Conservation (phyloP, 2,113 vertebrate genomes). For the Triplophysa siluroides region DNA sequence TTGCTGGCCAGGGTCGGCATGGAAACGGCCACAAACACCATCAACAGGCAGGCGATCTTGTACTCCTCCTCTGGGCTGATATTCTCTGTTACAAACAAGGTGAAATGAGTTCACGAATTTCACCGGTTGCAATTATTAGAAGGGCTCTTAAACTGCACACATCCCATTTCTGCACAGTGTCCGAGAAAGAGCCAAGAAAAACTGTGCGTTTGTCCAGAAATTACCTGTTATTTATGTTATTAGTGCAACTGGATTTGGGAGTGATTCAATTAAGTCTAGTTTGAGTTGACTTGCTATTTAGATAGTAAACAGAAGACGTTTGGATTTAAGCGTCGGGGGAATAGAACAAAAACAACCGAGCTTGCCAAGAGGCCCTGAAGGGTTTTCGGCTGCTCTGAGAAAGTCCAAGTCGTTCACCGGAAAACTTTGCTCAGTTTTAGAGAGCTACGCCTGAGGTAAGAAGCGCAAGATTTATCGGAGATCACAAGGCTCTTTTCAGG, state of each 20-base stretch:
- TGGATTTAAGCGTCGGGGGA: conserved; percentile 33
- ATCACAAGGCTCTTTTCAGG: conserved; percentile 23
- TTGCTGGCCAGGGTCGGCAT: conserved; percentile 95
- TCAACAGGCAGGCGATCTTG: conserved; percentile 97
- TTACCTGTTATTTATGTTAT: conserved; percentile 53
- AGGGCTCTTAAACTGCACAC: not conserved
- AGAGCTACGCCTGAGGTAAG: not conserved
- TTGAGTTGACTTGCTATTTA: conserved; percentile 45
- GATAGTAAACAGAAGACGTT: conserved; percentile 50
- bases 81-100: conserved; percentile 80
- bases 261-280: conserved; percentile 45
- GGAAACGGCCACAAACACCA: conserved; percentile 98
- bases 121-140: not conserved
- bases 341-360: conserved; percentile 21
- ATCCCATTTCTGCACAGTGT: conserved; percentile 25
- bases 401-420: conserved; percentile 17
- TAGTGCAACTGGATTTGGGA: conserved; percentile 40
- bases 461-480: not conserved
- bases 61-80: conserved; percentile 99
- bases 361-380: conserved; percentile 7
- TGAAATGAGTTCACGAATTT: conserved; percentile 11
- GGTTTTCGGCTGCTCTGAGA: conserved; percentile 22
- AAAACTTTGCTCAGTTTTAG: conserved; percentile 11
- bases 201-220: conserved; percentile 45
- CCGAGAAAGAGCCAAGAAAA: conserved; percentile 44